A percentile compares a stretch with the other conserved stretches of the same genome.
Evolutionary conservation across 2,113 vertebrate species (phyloP).

Genomic region (Thryonomys swinderianus): DNA sequence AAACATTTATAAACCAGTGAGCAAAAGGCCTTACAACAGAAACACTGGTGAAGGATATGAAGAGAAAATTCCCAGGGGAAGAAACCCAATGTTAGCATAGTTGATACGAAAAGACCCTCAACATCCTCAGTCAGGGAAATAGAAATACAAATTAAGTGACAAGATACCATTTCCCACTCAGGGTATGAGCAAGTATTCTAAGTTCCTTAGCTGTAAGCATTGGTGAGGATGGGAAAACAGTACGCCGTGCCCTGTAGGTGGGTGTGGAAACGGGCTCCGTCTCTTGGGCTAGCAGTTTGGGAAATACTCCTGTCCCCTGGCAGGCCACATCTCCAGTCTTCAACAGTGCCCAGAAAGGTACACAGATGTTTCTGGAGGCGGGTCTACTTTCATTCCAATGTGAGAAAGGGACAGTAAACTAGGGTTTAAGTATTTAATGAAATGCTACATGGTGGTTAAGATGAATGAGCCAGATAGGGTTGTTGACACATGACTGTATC

Average conservation of each 20-base stretch:
- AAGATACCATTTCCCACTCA: neutral
- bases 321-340: rapidly evolving
- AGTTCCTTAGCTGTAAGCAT: neutral
- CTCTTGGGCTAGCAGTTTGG: neutral
- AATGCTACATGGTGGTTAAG: constrained; percentile 52
- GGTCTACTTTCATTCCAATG: neutral
- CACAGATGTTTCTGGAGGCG: neutral
- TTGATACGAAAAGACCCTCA: constrained; percentile 24
- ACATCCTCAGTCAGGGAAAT: neutral
- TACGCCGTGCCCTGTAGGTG: neutral
- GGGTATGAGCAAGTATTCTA: neutral
- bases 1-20: neutral
- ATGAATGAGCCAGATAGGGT: neutral
- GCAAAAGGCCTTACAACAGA: constrained; percentile 5
- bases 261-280: neutral
- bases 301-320: neutral
- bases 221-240: neutral
- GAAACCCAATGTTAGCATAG: neutral
- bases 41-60: neutral
- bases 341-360: neutral
- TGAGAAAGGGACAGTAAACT: neutral
- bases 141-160: neutral
- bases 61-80: constrained; percentile 27
- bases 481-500: neutral
- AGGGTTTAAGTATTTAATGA: neutral